A percentile compares a stretch with the other conserved stretches of the same genome.
These are phyloP conservation scores for Philantomba maxwellii DNA, from an alignment of 2,113 vertebrate genomes.

Conservation along the genomic window DNA sequence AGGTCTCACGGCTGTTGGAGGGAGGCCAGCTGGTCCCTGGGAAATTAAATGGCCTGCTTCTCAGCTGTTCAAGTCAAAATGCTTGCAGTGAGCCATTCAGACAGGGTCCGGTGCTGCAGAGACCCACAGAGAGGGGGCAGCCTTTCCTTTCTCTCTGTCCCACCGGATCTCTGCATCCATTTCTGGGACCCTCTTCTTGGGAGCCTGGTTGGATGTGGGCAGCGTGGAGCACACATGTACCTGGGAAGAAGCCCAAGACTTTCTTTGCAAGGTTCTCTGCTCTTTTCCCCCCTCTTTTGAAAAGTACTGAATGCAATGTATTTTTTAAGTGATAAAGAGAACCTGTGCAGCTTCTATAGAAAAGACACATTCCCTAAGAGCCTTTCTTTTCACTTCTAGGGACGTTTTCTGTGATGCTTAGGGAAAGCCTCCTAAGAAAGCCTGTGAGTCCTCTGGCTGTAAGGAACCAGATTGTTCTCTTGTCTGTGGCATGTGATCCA, in stretches of 20 bases:
- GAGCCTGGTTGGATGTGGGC: not conserved
- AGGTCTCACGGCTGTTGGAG: not conserved
- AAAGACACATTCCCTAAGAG: not conserved
- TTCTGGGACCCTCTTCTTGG: not conserved
- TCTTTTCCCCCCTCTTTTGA: not conserved
- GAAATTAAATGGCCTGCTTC: not conserved
- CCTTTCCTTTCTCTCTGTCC: too few species aligned
- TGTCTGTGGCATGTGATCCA: not conserved
- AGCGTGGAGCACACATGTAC: fast-evolving
- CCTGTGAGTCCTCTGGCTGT: not conserved
- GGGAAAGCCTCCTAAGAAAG: not conserved
- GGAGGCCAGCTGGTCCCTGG: not conserved
- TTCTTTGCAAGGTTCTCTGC: not conserved
- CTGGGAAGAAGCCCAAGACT: not conserved
- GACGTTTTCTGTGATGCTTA: not conserved
- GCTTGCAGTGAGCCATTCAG: not conserved
- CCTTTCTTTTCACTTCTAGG: not conserved
- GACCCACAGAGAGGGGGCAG: not conserved
- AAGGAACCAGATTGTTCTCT: not conserved
- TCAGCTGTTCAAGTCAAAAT: not conserved
- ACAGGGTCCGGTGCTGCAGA: not conserved
- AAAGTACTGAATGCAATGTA: not conserved
- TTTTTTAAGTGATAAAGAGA: not conserved
- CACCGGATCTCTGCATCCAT: not conserved
- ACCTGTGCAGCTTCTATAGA: not conserved